Conservation (phyloP, 1,140 invertebrate species). For the Drosophila tsacasi region DNA sequence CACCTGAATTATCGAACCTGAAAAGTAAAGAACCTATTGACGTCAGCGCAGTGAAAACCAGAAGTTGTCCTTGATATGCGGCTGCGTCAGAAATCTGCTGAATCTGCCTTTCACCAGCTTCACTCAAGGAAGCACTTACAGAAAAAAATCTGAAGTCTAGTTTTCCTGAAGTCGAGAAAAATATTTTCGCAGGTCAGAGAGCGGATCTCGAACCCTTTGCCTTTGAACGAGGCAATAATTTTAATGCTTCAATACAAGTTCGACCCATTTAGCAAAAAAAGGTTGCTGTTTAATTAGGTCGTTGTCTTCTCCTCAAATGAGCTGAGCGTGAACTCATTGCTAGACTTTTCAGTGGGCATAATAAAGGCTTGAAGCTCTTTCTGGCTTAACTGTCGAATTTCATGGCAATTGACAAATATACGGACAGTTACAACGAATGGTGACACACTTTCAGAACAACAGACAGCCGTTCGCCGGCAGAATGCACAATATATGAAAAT, state of each 20-base stretch:
- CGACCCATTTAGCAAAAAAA: not conserved
- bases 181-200: not conserved
- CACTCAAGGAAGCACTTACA: not conserved
- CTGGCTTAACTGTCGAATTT: conserved; percentile 42
- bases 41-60: conserved; percentile 26
- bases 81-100: conserved; percentile 15
- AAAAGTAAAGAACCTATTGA: conserved; percentile 23
- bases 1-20: not conserved
- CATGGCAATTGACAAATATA: conserved; percentile 47
- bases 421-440: conserved; percentile 49
- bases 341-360: not conserved
- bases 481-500: conserved; percentile 62
- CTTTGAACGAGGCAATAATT: not conserved
- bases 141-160: not conserved
- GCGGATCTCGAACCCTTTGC: not conserved
- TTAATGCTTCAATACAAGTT: not conserved
- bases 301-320: not conserved
- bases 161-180: not conserved
- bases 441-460: conserved; percentile 71
- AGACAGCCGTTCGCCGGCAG: conserved; percentile 25
- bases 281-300: not conserved
- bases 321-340: not conserved
- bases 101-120: conserved; percentile 31
- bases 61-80: conserved; percentile 42
- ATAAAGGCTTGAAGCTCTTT: not conserved